Conservation (phyloP, 1,140 invertebrate genomes). For the Linepithema humile region DNA sequence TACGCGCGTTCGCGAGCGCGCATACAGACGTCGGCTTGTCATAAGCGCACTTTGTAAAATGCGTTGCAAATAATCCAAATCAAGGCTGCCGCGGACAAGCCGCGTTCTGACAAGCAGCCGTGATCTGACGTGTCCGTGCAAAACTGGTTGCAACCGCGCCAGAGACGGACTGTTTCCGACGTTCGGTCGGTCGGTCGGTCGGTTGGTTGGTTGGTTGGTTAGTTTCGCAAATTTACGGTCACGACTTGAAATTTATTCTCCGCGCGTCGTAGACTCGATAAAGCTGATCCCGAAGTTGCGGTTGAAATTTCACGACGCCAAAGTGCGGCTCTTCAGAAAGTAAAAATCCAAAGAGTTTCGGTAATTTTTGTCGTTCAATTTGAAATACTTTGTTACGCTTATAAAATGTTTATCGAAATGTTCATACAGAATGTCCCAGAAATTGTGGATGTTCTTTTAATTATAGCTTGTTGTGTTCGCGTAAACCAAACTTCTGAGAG, state of each 20-base stretch:
- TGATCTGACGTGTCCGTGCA: slow-evolving; percentile 54
- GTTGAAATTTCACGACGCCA: slow-evolving; percentile 2
- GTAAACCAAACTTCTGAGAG: neutral
- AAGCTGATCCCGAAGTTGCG: slow-evolving; percentile 21
- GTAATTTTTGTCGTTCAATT: neutral
- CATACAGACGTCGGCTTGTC: neutral
- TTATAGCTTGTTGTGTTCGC: neutral
- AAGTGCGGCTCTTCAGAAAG: neutral
- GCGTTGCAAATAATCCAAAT: slow-evolving; percentile 67
- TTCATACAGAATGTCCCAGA: too few relatives aligned
- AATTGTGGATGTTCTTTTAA: neutral
- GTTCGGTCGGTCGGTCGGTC: slow-evolving; percentile 21
- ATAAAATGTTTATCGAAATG: neutral
- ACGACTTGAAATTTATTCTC: slow-evolving; percentile 53
- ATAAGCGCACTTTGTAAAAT: slow-evolving; percentile 26
- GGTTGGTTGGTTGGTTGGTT: slow-evolving; percentile 13
- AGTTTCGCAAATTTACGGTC: slow-evolving; percentile 54
- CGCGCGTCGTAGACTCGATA: slow-evolving; percentile 32
- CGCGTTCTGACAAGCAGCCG: slow-evolving; percentile 62
- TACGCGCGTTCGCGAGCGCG: neutral
- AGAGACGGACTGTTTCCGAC: slow-evolving; percentile 50
- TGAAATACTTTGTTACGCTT: neutral
- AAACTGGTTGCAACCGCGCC: slow-evolving; percentile 63
- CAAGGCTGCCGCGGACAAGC: slow-evolving; percentile 54
- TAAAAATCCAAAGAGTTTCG: neutral